Evolutionary conservation across 2,797 vertebrate genomes (phyloP).

Genomic region (Syndactyla subalaris): DNA sequence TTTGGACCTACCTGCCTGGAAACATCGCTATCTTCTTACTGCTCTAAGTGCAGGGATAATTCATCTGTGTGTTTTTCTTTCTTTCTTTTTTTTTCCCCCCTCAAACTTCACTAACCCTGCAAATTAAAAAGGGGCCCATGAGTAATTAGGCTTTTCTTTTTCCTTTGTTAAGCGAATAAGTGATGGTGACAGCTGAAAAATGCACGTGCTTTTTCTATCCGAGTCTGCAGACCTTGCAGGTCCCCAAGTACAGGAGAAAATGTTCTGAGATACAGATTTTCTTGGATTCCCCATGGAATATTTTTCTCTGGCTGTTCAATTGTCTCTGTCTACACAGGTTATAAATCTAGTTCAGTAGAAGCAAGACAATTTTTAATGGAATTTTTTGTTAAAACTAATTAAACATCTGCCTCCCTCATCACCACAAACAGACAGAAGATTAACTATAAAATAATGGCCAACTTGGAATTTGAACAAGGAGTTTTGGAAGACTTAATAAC

Average conservation of each 20-base stretch:
- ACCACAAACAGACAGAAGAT: conserved; percentile 29
- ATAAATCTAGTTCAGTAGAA: conserved; percentile 58
- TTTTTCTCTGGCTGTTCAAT: conserved; percentile 51
- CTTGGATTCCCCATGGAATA: conserved; percentile 39
- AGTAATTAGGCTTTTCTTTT: conserved; percentile 58
- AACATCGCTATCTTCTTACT: neutral
- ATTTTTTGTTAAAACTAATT: conserved; percentile 49
- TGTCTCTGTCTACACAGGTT: conserved; percentile 51
- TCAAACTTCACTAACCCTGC: conserved; percentile 7
- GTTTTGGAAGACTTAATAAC: neutral
- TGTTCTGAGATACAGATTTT: conserved; percentile 40
- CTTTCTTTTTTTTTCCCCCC: neutral
- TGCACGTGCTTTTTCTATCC: neutral
- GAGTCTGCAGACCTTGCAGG: conserved; percentile 38
- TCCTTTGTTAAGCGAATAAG: conserved; percentile 41
- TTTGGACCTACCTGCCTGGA: neutral
- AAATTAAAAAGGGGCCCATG: conserved; percentile 46
- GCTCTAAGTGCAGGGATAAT: neutral
- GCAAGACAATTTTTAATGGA: conserved; percentile 50
- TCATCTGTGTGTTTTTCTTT: conserved; percentile 17
- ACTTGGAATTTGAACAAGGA: neutral
- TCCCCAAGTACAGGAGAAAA: conserved; percentile 4
- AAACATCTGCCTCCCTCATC: conserved; percentile 49
- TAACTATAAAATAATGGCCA: conserved; percentile 24
- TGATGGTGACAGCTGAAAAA: conserved; percentile 46